Evolutionary conservation across 2,113 vertebrate genomes (phyloP).

Genomic region (Sciurus niger): DNA sequence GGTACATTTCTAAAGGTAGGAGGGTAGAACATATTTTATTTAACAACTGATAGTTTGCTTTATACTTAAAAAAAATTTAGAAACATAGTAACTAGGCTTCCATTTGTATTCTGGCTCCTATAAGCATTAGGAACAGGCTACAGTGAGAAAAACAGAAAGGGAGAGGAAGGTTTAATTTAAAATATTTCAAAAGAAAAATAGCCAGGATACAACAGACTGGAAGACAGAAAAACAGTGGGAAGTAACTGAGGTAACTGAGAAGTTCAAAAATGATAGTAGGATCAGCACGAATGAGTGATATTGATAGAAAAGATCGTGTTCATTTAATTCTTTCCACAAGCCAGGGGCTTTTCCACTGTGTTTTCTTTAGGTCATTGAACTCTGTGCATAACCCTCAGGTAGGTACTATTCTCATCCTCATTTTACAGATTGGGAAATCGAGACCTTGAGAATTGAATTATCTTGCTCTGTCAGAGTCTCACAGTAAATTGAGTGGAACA

Average conservation of each 20-base stretch:
- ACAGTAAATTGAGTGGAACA: constrained; percentile 15
- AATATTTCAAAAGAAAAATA: constrained; percentile 16
- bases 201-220: neutral
- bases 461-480: neutral
- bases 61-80: neutral
- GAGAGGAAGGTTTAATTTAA: neutral
- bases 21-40: constrained; percentile 37
- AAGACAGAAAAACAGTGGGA: neutral
- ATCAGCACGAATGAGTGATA: neutral
- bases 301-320: neutral
- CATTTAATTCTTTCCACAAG: neutral
- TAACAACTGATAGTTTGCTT: neutral
- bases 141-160: neutral
- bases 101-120: neutral
- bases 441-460: neutral
- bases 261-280: constrained; percentile 18
- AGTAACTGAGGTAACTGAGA: constrained; percentile 26
- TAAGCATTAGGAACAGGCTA: neutral
- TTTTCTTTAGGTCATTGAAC: constrained; percentile 47
- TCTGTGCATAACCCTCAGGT: neutral
- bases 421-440: neutral
- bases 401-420: neutral
- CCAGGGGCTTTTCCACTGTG: neutral
- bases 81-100: neutral
- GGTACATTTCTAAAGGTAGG: neutral